phyloP scores from a whole-genome alignment of 2,113 vertebrate species.

The human region DNA sequence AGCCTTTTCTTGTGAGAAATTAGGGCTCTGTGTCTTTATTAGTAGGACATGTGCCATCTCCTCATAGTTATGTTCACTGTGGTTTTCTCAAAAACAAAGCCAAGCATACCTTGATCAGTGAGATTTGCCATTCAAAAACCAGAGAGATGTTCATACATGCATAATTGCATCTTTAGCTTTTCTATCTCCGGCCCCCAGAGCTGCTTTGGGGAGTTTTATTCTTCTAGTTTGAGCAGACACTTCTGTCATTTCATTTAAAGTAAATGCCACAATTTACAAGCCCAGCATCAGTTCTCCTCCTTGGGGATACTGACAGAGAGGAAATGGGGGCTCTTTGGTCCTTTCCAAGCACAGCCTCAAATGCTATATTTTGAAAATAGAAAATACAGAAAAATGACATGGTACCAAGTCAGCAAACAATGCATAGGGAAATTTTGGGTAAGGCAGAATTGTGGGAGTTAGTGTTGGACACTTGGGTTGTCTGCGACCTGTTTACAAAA shows the following conservation, averaged over 20 bases:
- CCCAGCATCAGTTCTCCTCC: slow-evolving; percentile 36
- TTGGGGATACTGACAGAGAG: background rate
- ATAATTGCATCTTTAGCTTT: slow-evolving; percentile 53
- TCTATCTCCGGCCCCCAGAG: slow-evolving; percentile 44
- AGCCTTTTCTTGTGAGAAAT: background rate
- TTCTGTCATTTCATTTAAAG: slow-evolving; percentile 40
- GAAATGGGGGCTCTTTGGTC: slow-evolving; percentile 10
- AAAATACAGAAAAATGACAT: slow-evolving; percentile 64
- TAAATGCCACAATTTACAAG: slow-evolving; percentile 59
- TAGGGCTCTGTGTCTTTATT: background rate
- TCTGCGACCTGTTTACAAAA: slow-evolving; percentile 23
- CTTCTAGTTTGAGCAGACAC: slow-evolving; percentile 59
- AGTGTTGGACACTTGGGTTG: background rate
- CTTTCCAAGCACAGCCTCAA: slow-evolving; percentile 41
- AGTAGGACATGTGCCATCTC: background rate
- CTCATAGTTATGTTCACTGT: background rate
- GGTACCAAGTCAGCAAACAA: slow-evolving; percentile 21
- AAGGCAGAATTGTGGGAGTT: background rate
- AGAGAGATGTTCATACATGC: background rate
- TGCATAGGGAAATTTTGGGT: background rate
- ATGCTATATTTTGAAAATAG: slow-evolving; percentile 59
- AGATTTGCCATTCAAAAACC: slow-evolving; percentile 35
- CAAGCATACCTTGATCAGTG: slow-evolving; percentile 7
- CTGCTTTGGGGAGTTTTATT: background rate
- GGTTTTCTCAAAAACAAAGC: background rate